phyloP scores from a whole-genome alignment of 2,797 vertebrate genomes.

The Diplodus puntazzo region DNA sequence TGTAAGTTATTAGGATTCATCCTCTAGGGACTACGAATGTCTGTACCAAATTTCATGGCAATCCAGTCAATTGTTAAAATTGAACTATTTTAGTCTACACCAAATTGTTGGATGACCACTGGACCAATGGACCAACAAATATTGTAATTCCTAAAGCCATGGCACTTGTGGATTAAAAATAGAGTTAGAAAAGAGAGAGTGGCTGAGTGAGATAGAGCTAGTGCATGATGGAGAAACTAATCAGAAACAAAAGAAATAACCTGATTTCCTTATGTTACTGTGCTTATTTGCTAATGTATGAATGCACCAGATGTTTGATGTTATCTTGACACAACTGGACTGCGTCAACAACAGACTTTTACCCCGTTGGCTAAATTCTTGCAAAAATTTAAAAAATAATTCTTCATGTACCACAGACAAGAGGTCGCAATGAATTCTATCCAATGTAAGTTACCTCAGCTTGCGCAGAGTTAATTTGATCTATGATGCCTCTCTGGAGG shows the following conservation, averaged over 20 bases:
- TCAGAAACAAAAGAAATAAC: background rate
- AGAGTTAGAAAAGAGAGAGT: constrained; percentile 31
- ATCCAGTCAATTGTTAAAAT: constrained; percentile 48
- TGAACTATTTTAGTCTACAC: constrained; percentile 35
- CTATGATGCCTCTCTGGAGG: constrained; percentile 51
- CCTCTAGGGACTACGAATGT: constrained; percentile 35
- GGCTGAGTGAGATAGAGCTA: constrained; percentile 22
- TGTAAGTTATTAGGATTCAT: constrained; percentile 46
- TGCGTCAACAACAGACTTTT: background rate
- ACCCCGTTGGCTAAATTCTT: background rate
- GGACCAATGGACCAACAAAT: constrained; percentile 46
- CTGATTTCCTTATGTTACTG: background rate
- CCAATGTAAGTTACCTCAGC: constrained; percentile 63
- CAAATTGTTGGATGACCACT: constrained; percentile 29
- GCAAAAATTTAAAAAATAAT: background rate
- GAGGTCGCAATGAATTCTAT: background rate
- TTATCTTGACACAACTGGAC: background rate
- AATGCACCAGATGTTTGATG: background rate
- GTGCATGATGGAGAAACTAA: background rate
- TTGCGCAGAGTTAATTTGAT: constrained; percentile 56
- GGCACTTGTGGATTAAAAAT: constrained; percentile 47
- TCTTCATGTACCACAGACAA: background rate
- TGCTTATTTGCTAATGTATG: background rate
- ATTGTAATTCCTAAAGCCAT: constrained; percentile 27
- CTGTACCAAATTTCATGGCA: constrained; percentile 39